Conservation (phyloP, 2,797 vertebrate species). For the Triplophysa yarkandensis region DNA sequence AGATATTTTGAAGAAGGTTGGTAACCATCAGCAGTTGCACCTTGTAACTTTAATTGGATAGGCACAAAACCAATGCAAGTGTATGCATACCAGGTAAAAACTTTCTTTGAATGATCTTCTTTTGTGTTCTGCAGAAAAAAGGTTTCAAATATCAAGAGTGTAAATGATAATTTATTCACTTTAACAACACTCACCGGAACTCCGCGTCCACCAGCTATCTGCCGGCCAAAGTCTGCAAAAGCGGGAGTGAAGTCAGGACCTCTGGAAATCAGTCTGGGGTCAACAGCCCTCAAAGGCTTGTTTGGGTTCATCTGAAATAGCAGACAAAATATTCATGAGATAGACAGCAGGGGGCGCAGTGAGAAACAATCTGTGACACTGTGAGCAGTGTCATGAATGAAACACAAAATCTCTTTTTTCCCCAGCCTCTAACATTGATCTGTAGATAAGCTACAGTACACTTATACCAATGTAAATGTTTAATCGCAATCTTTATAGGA, state of each 20-base stretch:
- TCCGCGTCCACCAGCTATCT: conserved; percentile 82
- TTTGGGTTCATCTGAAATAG: conserved; percentile 90
- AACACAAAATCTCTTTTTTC: conserved; percentile 12
- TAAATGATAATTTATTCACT: no score
- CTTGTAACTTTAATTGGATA: no score
- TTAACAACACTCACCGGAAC: conserved; percentile 80
- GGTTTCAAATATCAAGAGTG: no score
- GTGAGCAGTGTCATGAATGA: conserved; percentile 45
- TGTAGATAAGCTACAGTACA: neutral
- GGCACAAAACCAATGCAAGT: no score
- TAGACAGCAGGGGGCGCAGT: conserved; percentile 73
- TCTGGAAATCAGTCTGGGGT: conserved; percentile 89
- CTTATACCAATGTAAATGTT: conserved; percentile 4
- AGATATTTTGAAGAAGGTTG: no score
- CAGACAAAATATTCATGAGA: conserved; percentile 21
- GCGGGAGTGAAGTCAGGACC: conserved; percentile 97
- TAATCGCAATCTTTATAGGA: neutral
- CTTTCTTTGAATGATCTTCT: no score
- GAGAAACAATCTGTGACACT: conserved; percentile 22
- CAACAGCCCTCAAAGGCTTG: conserved; percentile 84
- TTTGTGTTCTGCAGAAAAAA: no score
- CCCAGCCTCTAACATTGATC: neutral
- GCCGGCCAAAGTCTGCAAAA: conserved; percentile 94
- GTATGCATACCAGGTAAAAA: no score
- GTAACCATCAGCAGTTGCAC: no score